Base-by-base conservation (phyloP, 2,113 vertebrate genomes). In the Seriola dumerili region DNA sequence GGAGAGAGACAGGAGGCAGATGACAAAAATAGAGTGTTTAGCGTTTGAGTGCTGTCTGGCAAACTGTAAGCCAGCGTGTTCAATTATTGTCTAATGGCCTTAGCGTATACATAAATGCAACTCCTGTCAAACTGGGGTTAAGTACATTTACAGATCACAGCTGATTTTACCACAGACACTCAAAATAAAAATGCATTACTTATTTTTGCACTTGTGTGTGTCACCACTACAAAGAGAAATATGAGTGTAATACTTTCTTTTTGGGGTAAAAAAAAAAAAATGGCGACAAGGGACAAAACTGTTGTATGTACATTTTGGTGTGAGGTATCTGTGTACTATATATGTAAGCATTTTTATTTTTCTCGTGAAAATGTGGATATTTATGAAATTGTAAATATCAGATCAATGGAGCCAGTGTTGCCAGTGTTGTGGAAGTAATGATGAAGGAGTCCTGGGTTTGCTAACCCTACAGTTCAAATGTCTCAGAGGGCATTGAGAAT, bases 311-410 rank as follows among this genome's bases (percentile, higher is more conserved):
- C 88, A 90, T 93, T 94, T 92, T 86, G 91, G 84, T 93, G 94
- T 95, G 90, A 89, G 82, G 88, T 94, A 78, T 94, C 85, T 71
- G 91, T 95, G 91, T 91, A 91, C 84, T 90, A 93, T 93, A 94
- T 91, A 92, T 85, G 91, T 94, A 89, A 86, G 91, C 90, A 90
- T 89, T 84, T 93, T 94, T 95, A 94, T 95, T 95, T 94, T 94
- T 95, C 83, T 93, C 73, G 92, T 93, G 90, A 90, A 91, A 93
- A 92, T 94, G 83, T 93, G 89, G 87, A 93, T 93, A 94, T 93
- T 93, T 94, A 92, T 92, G 80, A 87, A 85, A 89, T 83, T 94
- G 94, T 96, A 95, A 93, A 95, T 94, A 93, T 82, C 85, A 84
- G 72, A 73, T 88, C 0, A 44, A 80, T 66, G 78, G 83, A 89